Evolutionary conservation across 2,797 vertebrate species (phyloP).

Genomic region (Coregonus ussuriensis): DNA sequence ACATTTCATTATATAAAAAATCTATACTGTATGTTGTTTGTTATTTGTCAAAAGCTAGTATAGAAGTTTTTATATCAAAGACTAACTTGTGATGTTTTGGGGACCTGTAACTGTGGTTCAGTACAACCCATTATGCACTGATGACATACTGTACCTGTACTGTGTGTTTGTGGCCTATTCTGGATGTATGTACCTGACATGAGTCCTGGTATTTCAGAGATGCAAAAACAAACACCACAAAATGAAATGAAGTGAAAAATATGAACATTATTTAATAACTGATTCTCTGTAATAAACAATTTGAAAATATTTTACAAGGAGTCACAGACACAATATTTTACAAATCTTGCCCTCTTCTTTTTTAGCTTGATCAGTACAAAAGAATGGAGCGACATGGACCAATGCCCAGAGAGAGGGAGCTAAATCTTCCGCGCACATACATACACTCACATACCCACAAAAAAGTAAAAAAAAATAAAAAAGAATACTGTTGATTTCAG

Average conservation of each 20-base stretch:
- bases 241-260: constrained; percentile 97
- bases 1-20: neutral
- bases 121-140: too few relatives aligned
- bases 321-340: constrained; percentile 99
- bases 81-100: neutral
- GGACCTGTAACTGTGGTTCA: neutral
- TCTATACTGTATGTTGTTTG: neutral
- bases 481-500: constrained; percentile 56
- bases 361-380: constrained; percentile 93
- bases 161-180: neutral
- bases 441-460: constrained; percentile 40
- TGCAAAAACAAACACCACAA: constrained; percentile 63
- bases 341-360: constrained; percentile 92
- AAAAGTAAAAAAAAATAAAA: constrained; percentile 50
- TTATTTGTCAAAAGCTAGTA: neutral
- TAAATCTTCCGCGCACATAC: constrained; percentile 69
- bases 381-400: constrained; percentile 84
- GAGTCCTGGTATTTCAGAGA: neutral
- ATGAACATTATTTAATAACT: constrained; percentile 99
- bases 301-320: constrained; percentile 99
- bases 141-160: neutral
- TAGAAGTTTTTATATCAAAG: neutral
- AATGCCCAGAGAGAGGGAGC: constrained; percentile 74
- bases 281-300: constrained; percentile 99
- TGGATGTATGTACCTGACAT: neutral